Evolutionary conservation across 2,113 vertebrate species (phyloP), one percentile per base, ranked within the genome.

Genomic region (Rhombomys opimus): DNA sequence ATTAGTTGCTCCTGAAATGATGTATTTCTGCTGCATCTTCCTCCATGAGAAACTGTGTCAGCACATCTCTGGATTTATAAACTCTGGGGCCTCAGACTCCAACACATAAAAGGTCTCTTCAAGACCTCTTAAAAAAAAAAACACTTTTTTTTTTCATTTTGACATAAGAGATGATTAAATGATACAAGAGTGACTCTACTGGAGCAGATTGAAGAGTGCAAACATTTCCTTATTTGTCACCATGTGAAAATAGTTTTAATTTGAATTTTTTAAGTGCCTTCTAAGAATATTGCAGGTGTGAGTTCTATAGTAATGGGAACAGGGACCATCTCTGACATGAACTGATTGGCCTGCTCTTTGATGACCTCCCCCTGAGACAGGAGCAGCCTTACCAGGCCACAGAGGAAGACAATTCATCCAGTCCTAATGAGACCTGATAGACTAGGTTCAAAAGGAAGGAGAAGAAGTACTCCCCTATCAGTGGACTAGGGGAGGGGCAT

Each of bases 41-140:
- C 35, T 87, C 89, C 88, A 91, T 93, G 63, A 0, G 0, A 95
- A 92, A 91, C 46, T 0, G 76, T 75, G 12, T 89, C 14, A 77
- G 78, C 89, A 84, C 94, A 59, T 32, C 0, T 95, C 90, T 77
- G 50, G 89, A 90, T 41, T 92, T 96, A 15, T 72, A 67, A 57
- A 96, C 78, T 77, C 70, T 96, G 6, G 61, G 86, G 17, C 17
- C 94, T 88, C 84, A 98, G 94, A 57, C 32, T 20, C 94, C 85
- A 57, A 0, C 84, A 96, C 67, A 90, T 94, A 88, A 50, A 93
- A 30, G 0, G 12, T 95, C 93, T 97, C 0, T 6, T n/a, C 25
- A 80, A 57, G 80, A 96, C 73, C 54, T 95, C 70, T 90, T 86
- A 15, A 88, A 70, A 18, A 65, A 91, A 41, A 41, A 41, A 41